Base-by-base conservation (phyloP, 2,113 vertebrate species). In the Bothrops jararaca region DNA sequence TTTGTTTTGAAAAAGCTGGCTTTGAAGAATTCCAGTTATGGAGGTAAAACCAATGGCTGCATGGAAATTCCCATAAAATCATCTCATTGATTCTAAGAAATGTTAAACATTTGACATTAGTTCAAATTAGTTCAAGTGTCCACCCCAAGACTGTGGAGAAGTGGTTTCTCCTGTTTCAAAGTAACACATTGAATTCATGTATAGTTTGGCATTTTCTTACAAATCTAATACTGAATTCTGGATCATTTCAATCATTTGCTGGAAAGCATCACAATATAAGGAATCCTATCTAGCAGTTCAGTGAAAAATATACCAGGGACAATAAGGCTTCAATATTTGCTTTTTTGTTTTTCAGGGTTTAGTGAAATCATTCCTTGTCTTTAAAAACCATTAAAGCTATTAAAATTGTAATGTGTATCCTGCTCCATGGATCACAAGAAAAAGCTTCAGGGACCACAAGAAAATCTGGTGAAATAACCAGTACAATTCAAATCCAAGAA, bases 181-280 rank as follows among this genome's bases (percentile, higher is more conserved):
- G 34, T 74, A 74, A 74, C 13, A 15, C 64, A 74, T 34, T 74
- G 64, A 5, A 74, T 74, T 74, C n/a, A 39, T 34, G 69, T 34
- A 34, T 34, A 39, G n/a, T 74, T 74, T 74, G n/a, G 1, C n/a
- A 74, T 74, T 74, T 74, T 34, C n/a, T 74, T 74, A 39, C n/a
- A 74, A 54, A 54, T 15, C 53, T 18, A 54, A 54, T 54, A 54
- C 53, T 54, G 53, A 54, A 54, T 54, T 54, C 53, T 74, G n/a
- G n/a, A 74, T 74, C n/a, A 85, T 89, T 58, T 29, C 52, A 80
- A 58, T 89, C 53, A 89, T 85, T 92, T 89, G 39, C 80, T 53
- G 89, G 42, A 57, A 74, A n/a, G 3, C 34, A 8, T 54, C 88
- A 85, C 57, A 85, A 92, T 52, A 45, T 87, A 3, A 10, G 86